Evolutionary conservation across 1,140 invertebrate genomes (phyloP).

Genomic region (Heterodera carotae): DNA sequence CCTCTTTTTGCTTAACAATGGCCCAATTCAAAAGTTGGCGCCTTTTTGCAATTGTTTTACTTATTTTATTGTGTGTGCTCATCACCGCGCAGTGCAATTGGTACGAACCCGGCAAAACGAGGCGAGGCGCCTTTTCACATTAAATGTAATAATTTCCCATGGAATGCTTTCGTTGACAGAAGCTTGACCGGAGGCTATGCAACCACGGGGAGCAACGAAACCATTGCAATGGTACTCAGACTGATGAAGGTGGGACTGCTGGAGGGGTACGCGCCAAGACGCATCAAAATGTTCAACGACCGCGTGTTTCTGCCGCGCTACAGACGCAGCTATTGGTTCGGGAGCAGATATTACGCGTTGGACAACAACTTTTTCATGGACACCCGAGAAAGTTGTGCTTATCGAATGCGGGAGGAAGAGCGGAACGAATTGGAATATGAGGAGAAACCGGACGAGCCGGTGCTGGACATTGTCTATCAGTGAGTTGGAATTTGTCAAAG

Average conservation of each 20-base stretch:
- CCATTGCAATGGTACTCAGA: slow-evolving; percentile 52
- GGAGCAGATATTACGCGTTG: slow-evolving; percentile 60
- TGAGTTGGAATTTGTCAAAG: slow-evolving; percentile 39
- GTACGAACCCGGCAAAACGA: neutral
- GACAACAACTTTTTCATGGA: slow-evolving; percentile 62
- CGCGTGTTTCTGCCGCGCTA: slow-evolving; percentile 60
- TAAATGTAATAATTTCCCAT: neutral
- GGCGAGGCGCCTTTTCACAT: neutral
- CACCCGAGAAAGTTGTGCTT: slow-evolving; percentile 61
- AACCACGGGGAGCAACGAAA: slow-evolving; percentile 54
- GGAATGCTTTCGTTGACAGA: slow-evolving; percentile 19
- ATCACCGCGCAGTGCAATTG: neutral
- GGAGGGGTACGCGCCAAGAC: slow-evolving; percentile 59
- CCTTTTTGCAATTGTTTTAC: neutral
- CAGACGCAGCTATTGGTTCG: slow-evolving; percentile 61
- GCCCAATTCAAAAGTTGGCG: neutral
- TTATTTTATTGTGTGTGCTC: neutral
- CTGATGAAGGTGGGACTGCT: slow-evolving; percentile 57
- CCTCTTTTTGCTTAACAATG: neutral
- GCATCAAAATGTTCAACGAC: slow-evolving; percentile 65
- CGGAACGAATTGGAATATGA: slow-evolving; percentile 58
- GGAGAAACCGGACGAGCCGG: slow-evolving; percentile 48
- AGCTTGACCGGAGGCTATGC: slow-evolving; percentile 54
- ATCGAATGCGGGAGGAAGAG: slow-evolving; percentile 57
- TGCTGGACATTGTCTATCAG: slow-evolving; percentile 61